Percentiles rank a stretch among this genome's conserved stretches.
Conservation (phyloP, 2,113 vertebrate species). For the Psophia crepitans region DNA sequence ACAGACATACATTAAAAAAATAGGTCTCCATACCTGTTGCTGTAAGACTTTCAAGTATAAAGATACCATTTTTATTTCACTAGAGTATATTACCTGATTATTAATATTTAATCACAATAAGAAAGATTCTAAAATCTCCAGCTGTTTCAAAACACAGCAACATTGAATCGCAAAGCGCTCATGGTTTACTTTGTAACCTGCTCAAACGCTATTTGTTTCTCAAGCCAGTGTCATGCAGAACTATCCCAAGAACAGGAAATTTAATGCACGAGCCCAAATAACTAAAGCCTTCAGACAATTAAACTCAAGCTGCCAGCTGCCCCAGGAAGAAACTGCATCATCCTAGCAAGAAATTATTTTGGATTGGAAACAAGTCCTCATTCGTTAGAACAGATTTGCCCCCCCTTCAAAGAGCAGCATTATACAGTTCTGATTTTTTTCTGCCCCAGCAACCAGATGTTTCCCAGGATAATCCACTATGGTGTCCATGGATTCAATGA, state of each 20-base stretch:
- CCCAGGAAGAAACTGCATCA: neutral
- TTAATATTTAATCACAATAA: neutral
- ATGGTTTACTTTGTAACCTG: neutral
- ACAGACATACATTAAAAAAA: neutral
- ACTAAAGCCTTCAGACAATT: neutral
- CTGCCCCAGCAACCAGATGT: neutral
- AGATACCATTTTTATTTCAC: neutral
- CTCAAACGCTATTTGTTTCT: neutral
- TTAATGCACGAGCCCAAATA: neutral
- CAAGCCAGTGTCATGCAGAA: neutral
- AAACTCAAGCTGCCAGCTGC: neutral
- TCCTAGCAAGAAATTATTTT: neutral
- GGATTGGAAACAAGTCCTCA: neutral
- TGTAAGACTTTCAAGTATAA: neutral
- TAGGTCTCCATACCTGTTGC: neutral
- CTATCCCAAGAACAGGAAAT: neutral
- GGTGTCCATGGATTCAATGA: neutral
- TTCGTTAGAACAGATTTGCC: neutral
- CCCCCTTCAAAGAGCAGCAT: neutral
- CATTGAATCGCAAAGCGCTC: neutral
- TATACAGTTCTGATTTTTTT: neutral
- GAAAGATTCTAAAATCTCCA: neutral
- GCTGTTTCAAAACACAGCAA: neutral
- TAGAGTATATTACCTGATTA: neutral
- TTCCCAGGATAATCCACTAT: neutral